Conservation (phyloP, 2,797 vertebrate genomes). For the Pipistrellus pipistrellus region DNA sequence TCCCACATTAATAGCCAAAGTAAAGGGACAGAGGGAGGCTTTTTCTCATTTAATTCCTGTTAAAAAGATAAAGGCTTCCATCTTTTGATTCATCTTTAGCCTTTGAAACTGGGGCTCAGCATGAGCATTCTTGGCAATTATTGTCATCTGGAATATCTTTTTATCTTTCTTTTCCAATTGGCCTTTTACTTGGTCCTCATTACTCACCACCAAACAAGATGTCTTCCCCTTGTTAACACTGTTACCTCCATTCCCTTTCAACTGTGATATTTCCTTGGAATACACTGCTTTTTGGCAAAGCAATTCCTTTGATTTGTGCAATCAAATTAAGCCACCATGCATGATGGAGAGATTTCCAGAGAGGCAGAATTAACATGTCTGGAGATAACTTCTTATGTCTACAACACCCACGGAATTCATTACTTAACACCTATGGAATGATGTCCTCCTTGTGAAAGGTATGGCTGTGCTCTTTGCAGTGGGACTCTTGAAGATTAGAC, state of each 20-base stretch:
- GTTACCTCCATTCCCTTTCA: slow-evolving; percentile 49
- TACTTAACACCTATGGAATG: not conserved
- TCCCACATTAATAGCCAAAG: not conserved
- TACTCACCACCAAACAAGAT: slow-evolving; percentile 63
- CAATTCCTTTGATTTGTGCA: slow-evolving; percentile 47
- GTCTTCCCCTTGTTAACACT: slow-evolving; percentile 68
- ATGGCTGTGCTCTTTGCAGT: not conserved
- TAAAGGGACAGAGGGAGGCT: not conserved
- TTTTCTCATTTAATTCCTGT: slow-evolving; percentile 53
- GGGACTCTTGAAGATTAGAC: not conserved
- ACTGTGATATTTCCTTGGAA: slow-evolving; percentile 53
- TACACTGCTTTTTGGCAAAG: slow-evolving; percentile 25
- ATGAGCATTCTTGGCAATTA: slow-evolving; percentile 42
- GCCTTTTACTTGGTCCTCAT: slow-evolving; percentile 59
- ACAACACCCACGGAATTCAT: not conserved
- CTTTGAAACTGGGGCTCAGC: slow-evolving; percentile 42
- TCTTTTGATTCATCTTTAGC: slow-evolving; percentile 2
- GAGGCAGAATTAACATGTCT: not conserved
- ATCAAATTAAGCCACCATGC: not conserved
- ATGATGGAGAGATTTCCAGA: not conserved
- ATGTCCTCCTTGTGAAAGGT: not conserved
- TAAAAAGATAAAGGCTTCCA: not conserved
- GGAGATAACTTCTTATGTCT: not conserved
- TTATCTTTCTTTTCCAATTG: slow-evolving; percentile 56
- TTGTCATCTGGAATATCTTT: slow-evolving; percentile 63